A percentile compares a stretch with the other conserved stretches of the same genome.
Evolutionary conservation across 2,113 vertebrate genomes (phyloP).

Genomic region (Colistium nudipinnis): DNA sequence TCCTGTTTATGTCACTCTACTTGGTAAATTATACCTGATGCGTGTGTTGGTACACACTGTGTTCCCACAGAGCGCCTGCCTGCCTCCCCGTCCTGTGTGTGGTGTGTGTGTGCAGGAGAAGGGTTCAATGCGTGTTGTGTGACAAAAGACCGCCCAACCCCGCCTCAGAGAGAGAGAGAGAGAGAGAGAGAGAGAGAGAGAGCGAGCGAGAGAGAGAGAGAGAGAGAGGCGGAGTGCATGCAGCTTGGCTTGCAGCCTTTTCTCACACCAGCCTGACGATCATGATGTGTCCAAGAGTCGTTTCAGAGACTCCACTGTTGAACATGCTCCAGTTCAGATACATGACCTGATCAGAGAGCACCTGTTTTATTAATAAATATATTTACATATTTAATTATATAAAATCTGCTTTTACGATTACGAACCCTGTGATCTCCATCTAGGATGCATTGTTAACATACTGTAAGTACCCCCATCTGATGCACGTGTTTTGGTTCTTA

Average conservation of each 20-base stretch:
- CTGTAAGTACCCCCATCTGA: neutral
- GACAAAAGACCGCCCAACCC: conserved; percentile 79
- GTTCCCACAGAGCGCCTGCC: conserved; percentile 17
- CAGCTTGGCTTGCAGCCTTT: conserved; percentile 50
- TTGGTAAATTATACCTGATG: conserved; percentile 24
- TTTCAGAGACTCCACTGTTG: conserved; percentile 54
- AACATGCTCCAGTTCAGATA: conserved; percentile 23
- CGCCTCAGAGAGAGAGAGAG: conserved; percentile 55
- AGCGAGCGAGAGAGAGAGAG: conserved; percentile 14
- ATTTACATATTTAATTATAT: too few species aligned
- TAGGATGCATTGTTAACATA: neutral
- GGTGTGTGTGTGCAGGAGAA: conserved; percentile 23
- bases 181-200: conserved; percentile 21
- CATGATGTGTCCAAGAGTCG: conserved; percentile 53
- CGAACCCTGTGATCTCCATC: neutral
- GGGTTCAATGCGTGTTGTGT: conserved; percentile 60
- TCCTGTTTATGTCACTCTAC: conserved; percentile 32
- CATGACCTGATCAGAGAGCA: conserved; percentile 19
- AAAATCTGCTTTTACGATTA: too few species aligned
- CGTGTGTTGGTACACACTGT: conserved; percentile 15
- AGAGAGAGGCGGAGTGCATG: conserved; percentile 20
- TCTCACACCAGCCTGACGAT: conserved; percentile 67
- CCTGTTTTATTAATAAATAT: conserved; percentile 28
- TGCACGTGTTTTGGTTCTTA: neutral
- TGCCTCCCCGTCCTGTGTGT: conserved; percentile 37